Evolutionary conservation across 2,888 invertebrate species (phyloP), one percentile per base, ranked within the genome.

Genomic region (Lysandra coridon): DNA sequence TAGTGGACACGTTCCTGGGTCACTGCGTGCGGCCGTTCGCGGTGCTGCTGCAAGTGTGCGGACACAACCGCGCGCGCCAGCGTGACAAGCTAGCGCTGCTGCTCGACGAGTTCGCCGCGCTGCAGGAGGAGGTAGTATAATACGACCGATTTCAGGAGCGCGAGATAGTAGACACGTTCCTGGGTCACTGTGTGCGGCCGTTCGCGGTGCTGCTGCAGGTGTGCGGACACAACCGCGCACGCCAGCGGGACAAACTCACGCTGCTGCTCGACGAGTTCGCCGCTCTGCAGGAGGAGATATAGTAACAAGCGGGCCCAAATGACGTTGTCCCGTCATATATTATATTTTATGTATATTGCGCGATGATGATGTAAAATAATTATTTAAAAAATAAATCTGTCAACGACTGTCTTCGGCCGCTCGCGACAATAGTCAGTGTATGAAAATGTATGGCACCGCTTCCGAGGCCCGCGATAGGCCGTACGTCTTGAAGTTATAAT

Each of bases 11-110:
- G 80, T 98, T 99, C 92, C 95, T 99, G 79, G 96, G 96, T 14
- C 97, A 98, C 82, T 98, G 98, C 88, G 97, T 97, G 81, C 96
- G 97, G 64, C 97, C 98, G 5, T 98, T 99, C 88, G 97, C 97
- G 12, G 97, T 96, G 84, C 94, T 99, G 80, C 95, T 99, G 80
- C 98, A 98, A 86, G 96, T 98, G 80, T 98, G 98, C 88, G 99
- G 99, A 0, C 98, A 99, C 90, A 99, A 99, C 92, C 95, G 99
- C 83, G 99, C 99, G 4, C 95, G 99, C 57, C 99, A 99, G 90
- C 95, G 99, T 80, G 99, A 99, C 89, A 99, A 98, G 92, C 95
- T 99, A 80, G 98, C 98, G 0, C 96, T 98, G 85, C 93, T 99
- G 79, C 94, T 99, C 73, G 98, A 98, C 87, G 99, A 99, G 84